phyloP scores from a whole-genome alignment of 2,113 vertebrate species.

The Muntiacus reevesi region DNA sequence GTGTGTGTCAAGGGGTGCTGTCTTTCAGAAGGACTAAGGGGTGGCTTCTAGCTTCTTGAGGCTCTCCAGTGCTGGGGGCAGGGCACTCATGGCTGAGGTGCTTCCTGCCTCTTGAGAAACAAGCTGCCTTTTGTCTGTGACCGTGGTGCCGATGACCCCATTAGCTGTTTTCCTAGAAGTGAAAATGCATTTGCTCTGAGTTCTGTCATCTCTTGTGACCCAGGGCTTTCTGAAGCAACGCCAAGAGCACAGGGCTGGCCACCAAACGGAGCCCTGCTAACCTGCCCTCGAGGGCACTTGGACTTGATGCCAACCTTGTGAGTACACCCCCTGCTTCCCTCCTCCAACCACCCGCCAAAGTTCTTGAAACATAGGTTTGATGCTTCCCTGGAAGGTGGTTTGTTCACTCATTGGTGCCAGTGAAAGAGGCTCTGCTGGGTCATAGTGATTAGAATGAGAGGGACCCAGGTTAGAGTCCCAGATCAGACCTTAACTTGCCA shows the following conservation, averaged over 20 bases:
- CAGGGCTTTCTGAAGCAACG: not conserved
- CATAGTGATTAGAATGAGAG: not conserved
- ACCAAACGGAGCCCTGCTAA: not conserved
- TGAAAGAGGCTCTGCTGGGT: not conserved
- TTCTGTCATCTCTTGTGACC: conserved; percentile 19
- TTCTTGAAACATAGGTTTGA: not conserved
- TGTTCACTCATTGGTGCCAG: not conserved
- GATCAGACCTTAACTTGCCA: not conserved
- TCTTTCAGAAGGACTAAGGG: not conserved
- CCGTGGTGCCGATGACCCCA: not conserved
- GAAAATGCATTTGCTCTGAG: conserved; percentile 37
- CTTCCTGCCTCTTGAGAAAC: conserved; percentile 29
- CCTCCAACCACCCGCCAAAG: not conserved
- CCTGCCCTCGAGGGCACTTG: not conserved
- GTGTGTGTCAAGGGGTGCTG: not conserved
- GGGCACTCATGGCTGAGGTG: not conserved
- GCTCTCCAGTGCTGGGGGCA: not conserved
- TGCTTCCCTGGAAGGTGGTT: not conserved
- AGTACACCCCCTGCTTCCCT: not conserved
- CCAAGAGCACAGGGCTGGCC: not conserved
- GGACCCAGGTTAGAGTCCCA: not conserved
- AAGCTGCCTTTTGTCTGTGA: conserved; percentile 7
- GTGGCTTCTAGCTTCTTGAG: conserved; percentile 12
- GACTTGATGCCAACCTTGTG: not conserved
- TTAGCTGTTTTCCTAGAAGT: conserved; percentile 39